Evolutionary conservation across 2,113 vertebrate species (phyloP).

Genomic region (Cephalopterus ornatus): DNA sequence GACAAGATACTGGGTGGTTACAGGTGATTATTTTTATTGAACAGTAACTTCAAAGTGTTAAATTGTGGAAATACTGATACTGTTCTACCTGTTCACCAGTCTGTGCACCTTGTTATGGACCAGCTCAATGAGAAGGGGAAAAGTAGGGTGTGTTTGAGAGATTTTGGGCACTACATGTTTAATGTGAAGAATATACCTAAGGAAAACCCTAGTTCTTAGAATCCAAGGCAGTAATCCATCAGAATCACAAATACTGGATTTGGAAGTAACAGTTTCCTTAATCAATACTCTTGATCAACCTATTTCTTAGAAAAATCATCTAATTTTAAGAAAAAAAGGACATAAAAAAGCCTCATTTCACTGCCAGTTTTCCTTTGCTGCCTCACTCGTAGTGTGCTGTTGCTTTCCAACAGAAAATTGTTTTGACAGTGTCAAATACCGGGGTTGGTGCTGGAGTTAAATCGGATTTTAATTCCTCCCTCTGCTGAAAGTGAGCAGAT

Average conservation of each 20-base stretch:
- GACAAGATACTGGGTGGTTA: neutral
- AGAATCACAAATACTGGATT: neutral
- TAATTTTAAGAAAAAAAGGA: neutral
- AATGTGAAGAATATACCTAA: neutral
- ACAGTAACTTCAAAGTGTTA: neutral
- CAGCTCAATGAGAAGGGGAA: neutral
- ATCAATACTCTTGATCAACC: neutral
- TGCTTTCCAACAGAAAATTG: neutral
- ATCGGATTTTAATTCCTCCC: neutral
- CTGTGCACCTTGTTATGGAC: neutral
- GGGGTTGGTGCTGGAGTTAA: neutral
- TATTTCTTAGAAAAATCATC: neutral
- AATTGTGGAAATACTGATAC: neutral
- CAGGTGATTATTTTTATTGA: neutral
- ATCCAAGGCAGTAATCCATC: neutral
- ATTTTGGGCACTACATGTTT: neutral
- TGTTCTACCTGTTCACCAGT: neutral
- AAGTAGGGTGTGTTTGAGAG: neutral
- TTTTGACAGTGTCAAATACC: neutral
- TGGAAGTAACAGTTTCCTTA: neutral
- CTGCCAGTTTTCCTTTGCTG: neutral
- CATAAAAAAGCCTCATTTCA: neutral
- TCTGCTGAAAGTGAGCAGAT: neutral
- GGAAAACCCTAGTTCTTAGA: neutral
- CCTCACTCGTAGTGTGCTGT: neutral